phyloP scores from a whole-genome alignment of 2,888 invertebrate genomes.

The Drosophila flavopinicola region DNA sequence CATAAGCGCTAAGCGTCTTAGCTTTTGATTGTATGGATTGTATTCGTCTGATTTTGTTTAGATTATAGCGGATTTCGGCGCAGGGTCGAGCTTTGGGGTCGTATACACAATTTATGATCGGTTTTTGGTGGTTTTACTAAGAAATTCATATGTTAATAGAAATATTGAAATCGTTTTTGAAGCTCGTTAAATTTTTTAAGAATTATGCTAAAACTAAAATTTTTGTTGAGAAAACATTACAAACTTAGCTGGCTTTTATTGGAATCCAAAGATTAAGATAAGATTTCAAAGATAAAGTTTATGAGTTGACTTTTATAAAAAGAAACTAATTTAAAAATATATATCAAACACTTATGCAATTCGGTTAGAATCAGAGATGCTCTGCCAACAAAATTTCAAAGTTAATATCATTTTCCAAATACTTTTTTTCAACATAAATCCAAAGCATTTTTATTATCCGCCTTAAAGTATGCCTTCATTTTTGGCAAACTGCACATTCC shows the following conservation, averaged over 20 bases:
- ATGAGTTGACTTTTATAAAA: too few species aligned
- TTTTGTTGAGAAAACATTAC: background rate
- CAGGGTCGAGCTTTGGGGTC: constrained; percentile 42
- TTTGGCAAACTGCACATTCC: background rate
- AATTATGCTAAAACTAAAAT: background rate
- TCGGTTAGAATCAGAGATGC: too few species aligned
- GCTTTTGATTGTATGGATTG: constrained; percentile 10
- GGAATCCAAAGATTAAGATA: too few species aligned
- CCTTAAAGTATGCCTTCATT: constrained; percentile 49
- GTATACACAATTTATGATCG: constrained; percentile 15
- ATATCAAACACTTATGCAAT: too few species aligned
- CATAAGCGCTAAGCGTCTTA: constrained; percentile 50
- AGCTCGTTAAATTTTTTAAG: background rate
- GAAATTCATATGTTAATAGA: background rate
- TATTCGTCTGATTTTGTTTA: constrained; percentile 7
- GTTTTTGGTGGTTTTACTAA: constrained; percentile 5
- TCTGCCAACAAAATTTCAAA: too few species aligned
- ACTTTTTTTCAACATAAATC: constrained; percentile 21
- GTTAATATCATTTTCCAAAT: background rate
- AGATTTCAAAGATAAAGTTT: too few species aligned
- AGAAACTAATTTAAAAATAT: too few species aligned
- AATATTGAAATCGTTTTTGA: background rate
- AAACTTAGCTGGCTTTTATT: background rate
- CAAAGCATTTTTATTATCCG: constrained; percentile 11
- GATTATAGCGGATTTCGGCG: constrained; percentile 36